Percentiles rank a stretch among this genome's conserved stretches.
Evolutionary conservation across 2,888 invertebrate species (phyloP).

Genomic region (Sinhomidia bicolor): DNA sequence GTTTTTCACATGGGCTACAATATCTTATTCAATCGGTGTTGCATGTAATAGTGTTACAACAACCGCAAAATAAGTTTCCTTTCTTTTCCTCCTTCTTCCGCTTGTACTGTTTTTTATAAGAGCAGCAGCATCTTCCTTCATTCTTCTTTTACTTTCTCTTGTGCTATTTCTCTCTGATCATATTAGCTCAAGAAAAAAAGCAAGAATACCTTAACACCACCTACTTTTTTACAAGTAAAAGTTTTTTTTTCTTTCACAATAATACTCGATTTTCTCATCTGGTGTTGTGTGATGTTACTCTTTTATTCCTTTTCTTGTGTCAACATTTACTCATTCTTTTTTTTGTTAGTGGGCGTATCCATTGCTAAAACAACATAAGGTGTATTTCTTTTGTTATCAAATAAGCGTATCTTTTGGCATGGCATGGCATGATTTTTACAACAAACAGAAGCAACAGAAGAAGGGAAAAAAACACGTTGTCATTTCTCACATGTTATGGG

Average conservation of each 20-base stretch:
- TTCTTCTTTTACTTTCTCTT: background rate
- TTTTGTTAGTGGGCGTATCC: constrained; percentile 15
- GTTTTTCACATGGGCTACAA: constrained; percentile 44
- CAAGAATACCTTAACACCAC: constrained; percentile 27
- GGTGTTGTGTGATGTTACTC: constrained; percentile 2
- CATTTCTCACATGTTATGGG: background rate
- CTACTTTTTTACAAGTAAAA: background rate
- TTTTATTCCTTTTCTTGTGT: constrained; percentile 21
- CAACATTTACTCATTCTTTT: constrained; percentile 22
- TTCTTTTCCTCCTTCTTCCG: background rate
- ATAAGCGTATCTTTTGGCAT: background rate
- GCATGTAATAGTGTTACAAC: constrained; percentile 43
- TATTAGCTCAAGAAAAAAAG: constrained; percentile 4
- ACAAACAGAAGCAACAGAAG: background rate
- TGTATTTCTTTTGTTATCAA: background rate
- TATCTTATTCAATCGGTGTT: constrained; percentile 54
- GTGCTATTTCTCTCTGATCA: background rate
- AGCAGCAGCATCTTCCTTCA: too few species aligned
- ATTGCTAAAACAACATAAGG: background rate
- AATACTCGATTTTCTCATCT: constrained; percentile 14
- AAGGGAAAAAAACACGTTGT: background rate
- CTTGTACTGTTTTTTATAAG: background rate
- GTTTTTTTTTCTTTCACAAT: constrained; percentile 46
- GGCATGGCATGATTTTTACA: background rate
- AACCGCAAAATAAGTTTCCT: constrained; percentile 48